A percentile compares a stretch with the other conserved stretches of the same genome.
Conservation (phyloP, 2,797 vertebrate genomes). For the Corythornis leucogaster region DNA sequence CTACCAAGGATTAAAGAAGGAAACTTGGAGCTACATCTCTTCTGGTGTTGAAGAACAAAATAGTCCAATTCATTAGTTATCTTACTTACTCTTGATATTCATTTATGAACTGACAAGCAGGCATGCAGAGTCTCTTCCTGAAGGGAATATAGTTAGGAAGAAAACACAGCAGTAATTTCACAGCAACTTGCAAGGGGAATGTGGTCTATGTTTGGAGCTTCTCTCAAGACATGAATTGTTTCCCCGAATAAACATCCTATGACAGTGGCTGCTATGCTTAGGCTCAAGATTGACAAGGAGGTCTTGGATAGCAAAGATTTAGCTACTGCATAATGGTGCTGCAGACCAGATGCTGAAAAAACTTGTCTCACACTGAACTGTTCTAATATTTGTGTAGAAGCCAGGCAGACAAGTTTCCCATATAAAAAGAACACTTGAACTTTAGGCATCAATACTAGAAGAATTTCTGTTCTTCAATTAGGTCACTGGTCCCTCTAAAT, state of each 20-base stretch:
- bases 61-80: conserved; percentile 56
- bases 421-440: conserved; percentile 61
- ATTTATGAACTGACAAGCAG: conserved; percentile 41
- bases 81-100: conserved; percentile 57
- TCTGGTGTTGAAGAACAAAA: conserved; percentile 28
- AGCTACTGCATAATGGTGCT: conserved; percentile 36
- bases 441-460: conserved; percentile 31
- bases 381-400: conserved; percentile 62
- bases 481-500: conserved; percentile 36
- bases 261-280: conserved; percentile 37
- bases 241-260: conserved; percentile 41
- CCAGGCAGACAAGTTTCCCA: conserved; percentile 53
- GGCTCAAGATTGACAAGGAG: conserved; percentile 39
- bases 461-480: conserved; percentile 61
- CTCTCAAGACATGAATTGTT: conserved; percentile 46
- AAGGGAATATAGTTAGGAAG: conserved; percentile 9
- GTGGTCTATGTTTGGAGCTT: not conserved
- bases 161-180: conserved; percentile 39
- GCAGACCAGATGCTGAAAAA: conserved; percentile 53
- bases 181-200: conserved; percentile 10
- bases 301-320: conserved; percentile 48
- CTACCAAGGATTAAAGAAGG: conserved; percentile 52
- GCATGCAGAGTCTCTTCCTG: not conserved
- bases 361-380: conserved; percentile 32
- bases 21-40: conserved; percentile 47